Base-by-base conservation (phyloP, 1,140 invertebrate genomes). In the Zophobas atratus region DNA sequence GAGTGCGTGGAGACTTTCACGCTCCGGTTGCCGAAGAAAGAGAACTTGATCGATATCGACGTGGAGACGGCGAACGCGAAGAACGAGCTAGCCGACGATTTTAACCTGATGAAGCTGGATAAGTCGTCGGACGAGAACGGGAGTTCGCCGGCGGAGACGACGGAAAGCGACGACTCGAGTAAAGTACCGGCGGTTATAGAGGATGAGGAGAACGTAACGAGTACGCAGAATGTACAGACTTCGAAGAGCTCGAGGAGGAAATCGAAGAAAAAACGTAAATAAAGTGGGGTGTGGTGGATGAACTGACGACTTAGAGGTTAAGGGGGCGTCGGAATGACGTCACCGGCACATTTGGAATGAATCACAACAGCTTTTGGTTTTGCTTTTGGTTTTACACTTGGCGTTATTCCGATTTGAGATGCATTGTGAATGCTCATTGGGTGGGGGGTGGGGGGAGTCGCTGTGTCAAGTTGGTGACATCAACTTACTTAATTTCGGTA, bases 141-240 rank as follows among this genome's bases (percentile, higher is more conserved):
- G 43, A 82, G 82, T 78, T 85, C 84, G 5, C 82, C 84, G 39
- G 74, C 80, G 1, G 85, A 86, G 71, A 84, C 84, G 39, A 86
- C 85, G 0, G 85, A 86, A 82, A 86, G 85, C 75, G 85, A 86
- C 72, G 85, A 86, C 78, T 86, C 85, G 6, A 82, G 83, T 46
- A 86, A 86, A 78, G 41, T 81, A 4, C 63, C 80, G 1, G 53
- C 72, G 32, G 78, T 78, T 43, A 79, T 81, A 70, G 78, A 80
- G 41, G 81, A 79, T 46, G 81, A 82, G 46, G 80, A 81, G 38
- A 57, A 36, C 43, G 55, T 56, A 34, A 49, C 41, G 35, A 49
- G 43, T 6, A 72, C 76, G 20, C 72, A 75, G 48, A 51, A 67
- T 32, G 43, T n/a, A 32, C 77, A 75, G 75, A 75, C 77, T 6